Percentiles rank a stretch among this genome's conserved stretches.
Evolutionary conservation across 2,797 vertebrate genomes (phyloP).

Genomic region (Columba guinea): DNA sequence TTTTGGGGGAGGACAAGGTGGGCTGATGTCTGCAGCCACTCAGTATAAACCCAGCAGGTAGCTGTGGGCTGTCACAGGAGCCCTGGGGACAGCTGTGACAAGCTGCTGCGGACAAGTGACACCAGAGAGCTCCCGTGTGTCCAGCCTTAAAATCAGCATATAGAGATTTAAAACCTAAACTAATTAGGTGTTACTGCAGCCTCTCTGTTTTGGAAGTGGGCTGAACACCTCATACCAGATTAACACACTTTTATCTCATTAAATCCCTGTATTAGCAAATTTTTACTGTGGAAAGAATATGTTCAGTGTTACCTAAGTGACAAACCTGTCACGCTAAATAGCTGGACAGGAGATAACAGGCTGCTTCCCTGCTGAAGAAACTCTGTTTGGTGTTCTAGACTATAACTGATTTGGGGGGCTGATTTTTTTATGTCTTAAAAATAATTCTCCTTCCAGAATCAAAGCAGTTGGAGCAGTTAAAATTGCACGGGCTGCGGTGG

Average conservation of each 20-base stretch:
- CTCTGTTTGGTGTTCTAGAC: neutral
- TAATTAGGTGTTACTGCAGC: accelerated
- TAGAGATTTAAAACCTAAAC: neutral
- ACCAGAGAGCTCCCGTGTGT: accelerated
- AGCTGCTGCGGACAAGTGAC: neutral
- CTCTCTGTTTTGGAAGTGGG: neutral
- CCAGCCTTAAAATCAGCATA: accelerated
- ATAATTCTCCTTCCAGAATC: neutral
- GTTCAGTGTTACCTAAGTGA: accelerated
- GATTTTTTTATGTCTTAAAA: neutral
- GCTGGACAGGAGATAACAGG: neutral
- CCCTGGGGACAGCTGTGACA: neutral
- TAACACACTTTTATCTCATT: accelerated
- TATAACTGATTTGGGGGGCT: neutral
- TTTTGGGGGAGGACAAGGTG: neutral
- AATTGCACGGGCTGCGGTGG: neutral
- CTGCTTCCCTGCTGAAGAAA: neutral
- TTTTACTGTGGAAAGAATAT: accelerated
- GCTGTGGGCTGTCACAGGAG: accelerated
- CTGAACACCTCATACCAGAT: too few relatives aligned
- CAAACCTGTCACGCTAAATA: accelerated
- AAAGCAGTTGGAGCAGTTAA: neutral
- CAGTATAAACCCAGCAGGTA: accelerated
- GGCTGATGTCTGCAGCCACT: neutral
- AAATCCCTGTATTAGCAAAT: neutral